A percentile compares a stretch with the other conserved stretches of the same genome.
These are phyloP conservation scores for Mnemiopsis leidyi DNA, from an alignment of 37 sponge, comb jelly and placozoan genomes.

Conservation along the genomic window DNA sequence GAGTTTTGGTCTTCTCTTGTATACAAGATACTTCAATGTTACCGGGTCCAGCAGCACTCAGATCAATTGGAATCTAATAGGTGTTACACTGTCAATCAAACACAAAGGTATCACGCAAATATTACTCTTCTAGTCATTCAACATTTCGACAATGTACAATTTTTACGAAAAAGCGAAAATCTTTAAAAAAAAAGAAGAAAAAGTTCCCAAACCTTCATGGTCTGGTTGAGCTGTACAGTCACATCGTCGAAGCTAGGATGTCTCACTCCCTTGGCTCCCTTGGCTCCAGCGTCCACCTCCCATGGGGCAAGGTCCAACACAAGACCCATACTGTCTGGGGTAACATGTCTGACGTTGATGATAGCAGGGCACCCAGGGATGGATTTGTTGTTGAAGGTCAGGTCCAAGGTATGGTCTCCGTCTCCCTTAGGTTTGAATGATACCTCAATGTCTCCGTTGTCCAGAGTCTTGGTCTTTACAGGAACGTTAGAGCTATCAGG, in stretches of 20 bases:
- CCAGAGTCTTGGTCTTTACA: constrained; percentile 55
- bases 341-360: constrained; percentile 55
- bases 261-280: constrained; percentile 61
- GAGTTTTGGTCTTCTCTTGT: constrained; percentile 38
- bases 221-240: constrained; percentile 47
- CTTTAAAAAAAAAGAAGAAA: neutral
- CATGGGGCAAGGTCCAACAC: constrained; percentile 37
- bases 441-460: constrained; percentile 51
- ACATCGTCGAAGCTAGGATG: constrained; percentile 57
- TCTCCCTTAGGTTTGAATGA: constrained; percentile 60
- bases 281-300: constrained; percentile 56
- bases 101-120: too few species aligned
- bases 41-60: constrained; percentile 57
- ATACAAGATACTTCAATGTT: constrained; percentile 55
- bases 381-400: constrained; percentile 47
- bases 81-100: too few species aligned
- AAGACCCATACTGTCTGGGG: constrained; percentile 46
- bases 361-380: constrained; percentile 54
- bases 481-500: constrained; percentile 55
- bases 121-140: too few species aligned
- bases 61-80: constrained; percentile 50
- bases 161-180: neutral
- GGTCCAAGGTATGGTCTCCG: constrained; percentile 32
- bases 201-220: constrained; percentile 32
- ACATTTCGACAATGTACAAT: too few species aligned